Percentiles rank a stretch among this genome's conserved stretches.
These are phyloP conservation scores for Sebastes diploproa DNA, from an alignment of 2,797 vertebrate species.

Conservation along the genomic window DNA sequence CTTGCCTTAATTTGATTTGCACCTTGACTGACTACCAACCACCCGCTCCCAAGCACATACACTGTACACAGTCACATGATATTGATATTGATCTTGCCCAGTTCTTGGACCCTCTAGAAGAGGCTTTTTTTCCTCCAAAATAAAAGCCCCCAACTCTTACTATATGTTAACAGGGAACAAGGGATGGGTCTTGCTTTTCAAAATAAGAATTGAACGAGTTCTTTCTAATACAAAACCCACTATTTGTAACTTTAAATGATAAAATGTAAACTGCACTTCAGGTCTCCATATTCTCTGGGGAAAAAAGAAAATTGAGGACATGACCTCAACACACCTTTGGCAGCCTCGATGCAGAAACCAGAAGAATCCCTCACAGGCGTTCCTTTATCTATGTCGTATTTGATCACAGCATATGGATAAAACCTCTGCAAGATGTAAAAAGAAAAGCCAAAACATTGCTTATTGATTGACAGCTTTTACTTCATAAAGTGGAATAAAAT, in stretches of 20 bases:
- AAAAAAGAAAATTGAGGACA: neutral
- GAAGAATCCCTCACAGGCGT: slow-evolving; percentile 81
- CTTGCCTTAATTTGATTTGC: too few species aligned
- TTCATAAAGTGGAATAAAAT: neutral
- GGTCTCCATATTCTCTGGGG: neutral
- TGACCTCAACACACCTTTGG: slow-evolving; percentile 76
- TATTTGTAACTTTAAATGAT: neutral
- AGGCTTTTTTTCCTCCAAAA: too few species aligned
- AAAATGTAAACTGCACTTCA: neutral
- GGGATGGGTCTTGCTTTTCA: too few species aligned
- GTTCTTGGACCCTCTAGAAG: too few species aligned
- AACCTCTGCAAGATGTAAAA: slow-evolving; percentile 12
- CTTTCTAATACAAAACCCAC: neutral
- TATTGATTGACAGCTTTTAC: neutral
- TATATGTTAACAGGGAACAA: too few species aligned
- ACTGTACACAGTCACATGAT: too few species aligned
- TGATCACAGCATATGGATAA: slow-evolving; percentile 78
- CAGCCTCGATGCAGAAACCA: slow-evolving; percentile 83
- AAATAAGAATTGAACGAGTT: too few species aligned
- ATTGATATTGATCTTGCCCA: too few species aligned
- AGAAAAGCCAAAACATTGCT: neutral
- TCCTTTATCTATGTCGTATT: slow-evolving; percentile 82
- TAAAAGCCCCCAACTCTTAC: too few species aligned
- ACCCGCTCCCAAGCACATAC: too few species aligned
- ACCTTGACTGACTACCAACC: too few species aligned